A percentile compares a stretch with the other conserved stretches of the same genome.
These are phyloP conservation scores for Acanthacorydalis orientalis DNA, from an alignment of 2,888 invertebrate species.

Conservation along the genomic window DNA sequence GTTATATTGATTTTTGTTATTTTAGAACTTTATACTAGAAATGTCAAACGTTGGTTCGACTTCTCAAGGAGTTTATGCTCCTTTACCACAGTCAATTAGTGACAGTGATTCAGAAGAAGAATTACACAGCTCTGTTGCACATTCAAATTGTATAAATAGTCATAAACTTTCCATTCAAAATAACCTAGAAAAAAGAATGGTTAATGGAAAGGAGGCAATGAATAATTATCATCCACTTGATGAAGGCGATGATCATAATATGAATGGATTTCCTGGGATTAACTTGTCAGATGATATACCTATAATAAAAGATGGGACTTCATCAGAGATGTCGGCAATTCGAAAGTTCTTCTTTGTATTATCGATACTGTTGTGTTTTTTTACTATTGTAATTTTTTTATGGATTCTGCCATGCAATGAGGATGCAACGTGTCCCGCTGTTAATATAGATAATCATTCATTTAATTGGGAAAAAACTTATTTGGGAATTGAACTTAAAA, in stretches of 20 bases:
- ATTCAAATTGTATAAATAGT: background rate
- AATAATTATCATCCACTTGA: slow-evolving; percentile 8
- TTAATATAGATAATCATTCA: slow-evolving; percentile 34
- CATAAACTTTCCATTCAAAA: background rate
- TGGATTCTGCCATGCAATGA: slow-evolving; percentile 63
- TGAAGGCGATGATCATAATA: slow-evolving; percentile 11
- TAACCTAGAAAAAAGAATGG: background rate
- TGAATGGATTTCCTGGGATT: slow-evolving; percentile 12
- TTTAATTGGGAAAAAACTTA: slow-evolving; percentile 52
- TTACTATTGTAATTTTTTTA: slow-evolving; percentile 54
- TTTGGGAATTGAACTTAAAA: slow-evolving; percentile 50
- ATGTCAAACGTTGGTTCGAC: slow-evolving; percentile 10
- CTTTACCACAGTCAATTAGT: slow-evolving; percentile 57
- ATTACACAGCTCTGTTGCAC: slow-evolving; percentile 17
- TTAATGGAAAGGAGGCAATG: slow-evolving; percentile 8
- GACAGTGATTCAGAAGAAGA: slow-evolving; percentile 69
- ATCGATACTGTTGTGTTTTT: slow-evolving; percentile 52
- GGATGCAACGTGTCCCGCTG: slow-evolving; percentile 43
- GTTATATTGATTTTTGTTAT: no score
- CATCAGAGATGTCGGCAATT: slow-evolving; percentile 39
- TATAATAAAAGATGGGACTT: slow-evolving; percentile 14
- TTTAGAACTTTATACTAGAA: background rate
- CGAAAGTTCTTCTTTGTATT: slow-evolving; percentile 50
- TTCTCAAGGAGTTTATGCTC: slow-evolving; percentile 47
- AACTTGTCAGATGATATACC: slow-evolving; percentile 8